Base-by-base conservation (phyloP, 2,797 vertebrate species). In the Trachurus trachurus region DNA sequence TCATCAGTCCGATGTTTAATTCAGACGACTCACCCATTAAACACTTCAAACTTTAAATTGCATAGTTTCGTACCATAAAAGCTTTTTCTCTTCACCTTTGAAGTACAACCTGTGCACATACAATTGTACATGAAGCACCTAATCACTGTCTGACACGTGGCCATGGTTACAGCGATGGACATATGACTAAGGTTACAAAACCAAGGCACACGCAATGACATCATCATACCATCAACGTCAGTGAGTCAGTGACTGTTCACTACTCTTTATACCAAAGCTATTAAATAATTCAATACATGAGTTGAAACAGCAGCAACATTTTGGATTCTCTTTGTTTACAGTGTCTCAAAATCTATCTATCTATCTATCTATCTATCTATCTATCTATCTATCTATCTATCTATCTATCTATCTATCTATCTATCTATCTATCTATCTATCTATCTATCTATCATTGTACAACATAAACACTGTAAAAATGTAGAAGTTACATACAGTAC, bases 81-180 rank as follows among this genome's bases (percentile, higher is more conserved):
- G 9, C 4, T 5, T 47, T 47, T 47, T 47, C 10, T 53, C n/a
- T 67, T 37, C 16, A 69, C 76, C 49, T 77, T 74, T 78, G 58
- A 80, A 68, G 34, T 42, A 3, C 4, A 60, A 26, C 63, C 58
- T 42, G 53, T 42, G 31, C 42, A 49, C 72, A 78, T 78, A 29
- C 56, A 78, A 80, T 70, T 56, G 65, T 64, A 77, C 80, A 80
- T 67, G 40, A 69, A 67, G 57, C 15, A 56, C 29, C 69, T 81
- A 70, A 79, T 85, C 80, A 26, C 40, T 37, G 15, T 44, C 31
- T 47, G 50, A 68, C 71, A 53, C 50, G 66, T 39, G 19, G 56
- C 40, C 57, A 65, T 34, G 58, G 66, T 76, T 29, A 66, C 42
- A 31, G 57, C n/a, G 40, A 47, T 34, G 58, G 70, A 76, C 54